Evolutionary conservation across 2,888 invertebrate genomes (phyloP).

Genomic region (Hyalella azteca): DNA sequence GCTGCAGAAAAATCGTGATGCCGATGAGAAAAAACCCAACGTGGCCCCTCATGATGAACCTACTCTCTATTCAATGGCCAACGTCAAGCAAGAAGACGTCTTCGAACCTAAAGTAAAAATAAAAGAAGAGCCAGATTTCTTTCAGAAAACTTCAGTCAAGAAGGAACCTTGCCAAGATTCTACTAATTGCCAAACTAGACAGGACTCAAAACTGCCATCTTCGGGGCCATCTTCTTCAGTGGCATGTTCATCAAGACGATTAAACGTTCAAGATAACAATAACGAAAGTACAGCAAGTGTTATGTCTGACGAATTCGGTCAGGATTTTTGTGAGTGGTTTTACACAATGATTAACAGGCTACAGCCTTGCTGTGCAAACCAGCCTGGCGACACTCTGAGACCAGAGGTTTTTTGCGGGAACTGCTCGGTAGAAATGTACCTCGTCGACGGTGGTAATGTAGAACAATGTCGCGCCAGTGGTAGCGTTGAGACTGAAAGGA

Average conservation of each 20-base stretch:
- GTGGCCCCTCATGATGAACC: neutral
- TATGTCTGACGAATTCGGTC: conserved; percentile 47
- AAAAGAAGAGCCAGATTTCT: neutral
- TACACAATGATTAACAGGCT: conserved; percentile 48
- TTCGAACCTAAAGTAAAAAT: neutral
- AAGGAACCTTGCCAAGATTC: neutral
- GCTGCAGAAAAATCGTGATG: neutral
- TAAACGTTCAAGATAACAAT: neutral
- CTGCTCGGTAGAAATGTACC: conserved; percentile 42
- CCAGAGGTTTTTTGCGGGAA: conserved; percentile 43
- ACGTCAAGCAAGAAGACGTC: neutral
- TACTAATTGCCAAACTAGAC: no score
- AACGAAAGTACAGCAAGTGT: neutral
- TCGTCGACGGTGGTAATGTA: neutral
- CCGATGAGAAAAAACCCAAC: neutral
- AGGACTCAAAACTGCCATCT: neutral
- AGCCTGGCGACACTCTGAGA: conserved; percentile 40
- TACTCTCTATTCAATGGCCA: neutral
- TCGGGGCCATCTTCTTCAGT: neutral
- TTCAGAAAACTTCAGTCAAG: neutral
- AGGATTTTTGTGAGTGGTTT: conserved; percentile 51
- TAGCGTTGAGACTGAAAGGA: neutral
- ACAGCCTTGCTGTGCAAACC: conserved; percentile 41
- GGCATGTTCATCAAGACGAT: neutral
- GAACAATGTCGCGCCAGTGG: neutral